Base-by-base conservation (phyloP, 1,140 invertebrate species). In the Hyles euphorbiae region DNA sequence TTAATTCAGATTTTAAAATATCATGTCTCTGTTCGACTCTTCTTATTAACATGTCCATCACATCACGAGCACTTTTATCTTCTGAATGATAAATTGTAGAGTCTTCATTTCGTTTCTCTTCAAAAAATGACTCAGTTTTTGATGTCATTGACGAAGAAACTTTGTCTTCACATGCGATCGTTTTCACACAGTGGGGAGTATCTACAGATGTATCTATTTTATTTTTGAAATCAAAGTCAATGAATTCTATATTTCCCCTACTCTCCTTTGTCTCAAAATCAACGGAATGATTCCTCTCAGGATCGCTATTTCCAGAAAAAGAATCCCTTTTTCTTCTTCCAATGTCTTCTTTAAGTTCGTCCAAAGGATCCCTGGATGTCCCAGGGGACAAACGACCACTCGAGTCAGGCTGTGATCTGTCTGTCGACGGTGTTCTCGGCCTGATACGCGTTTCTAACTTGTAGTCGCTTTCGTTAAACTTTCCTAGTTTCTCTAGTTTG, bases 371-470 rank as follows among this genome's bases (percentile, higher is more conserved):
- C 48, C 49, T 51, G 11, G 51, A 22, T 3, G 50, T 8, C 10
- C 46, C 12, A 8, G 61, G 60, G 5, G 58, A 61, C 36, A 56
- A 61, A 22, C 61, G 8, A 3, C 76, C 76, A 12, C 11, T 59
- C 32, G 65, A 36, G 45, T 76, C 72, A 6, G 54, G 56, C 46
- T 64, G 64, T 6, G 61, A 57, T 66, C 72, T 74, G 46, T 84
- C 81, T 9, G 64, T 72, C 34, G 83, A 83, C 5, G 81, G 76
- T 7, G 80, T 83, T 57, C 81, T 73, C 22, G 74, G 65, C 46
- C 78, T 74, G 3, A 72, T 49, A 34, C 74, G 57, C 22, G 69
- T 58, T 12, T 84, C 80, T 5, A 63, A 56, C 57, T 61, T 67
- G 51, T 63, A 74, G 36, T 86, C 81, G 34, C 61, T 61, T 33